phyloP scores from a whole-genome alignment of 2,888 invertebrate species.

The Kryphioiulus occultus region DNA sequence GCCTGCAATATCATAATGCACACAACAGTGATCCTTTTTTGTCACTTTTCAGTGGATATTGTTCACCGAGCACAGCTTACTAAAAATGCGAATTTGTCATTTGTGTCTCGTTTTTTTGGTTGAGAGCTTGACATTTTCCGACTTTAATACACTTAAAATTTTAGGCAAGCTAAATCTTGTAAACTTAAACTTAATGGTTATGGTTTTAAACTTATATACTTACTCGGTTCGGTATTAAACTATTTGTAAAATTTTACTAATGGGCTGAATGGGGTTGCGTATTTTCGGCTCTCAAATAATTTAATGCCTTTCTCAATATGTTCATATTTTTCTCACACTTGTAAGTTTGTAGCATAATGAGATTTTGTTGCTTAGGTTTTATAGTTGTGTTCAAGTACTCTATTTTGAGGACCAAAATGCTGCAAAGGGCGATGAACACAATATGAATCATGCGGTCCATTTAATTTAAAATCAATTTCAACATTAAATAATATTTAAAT shows the following conservation, averaged over 20 bases:
- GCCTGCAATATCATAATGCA: conserved; percentile 33
- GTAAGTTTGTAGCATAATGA: no score
- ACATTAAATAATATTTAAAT: not conserved
- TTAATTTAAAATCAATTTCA: not conserved
- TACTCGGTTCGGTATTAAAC: not conserved
- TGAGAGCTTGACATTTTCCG: not conserved
- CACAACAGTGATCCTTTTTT: not conserved
- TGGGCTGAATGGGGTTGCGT: no score
- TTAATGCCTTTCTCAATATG: no score
- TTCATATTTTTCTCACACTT: no score
- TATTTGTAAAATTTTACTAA: not conserved
- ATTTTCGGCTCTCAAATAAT: no score
- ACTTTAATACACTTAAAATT: not conserved
- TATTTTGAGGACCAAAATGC: not conserved
- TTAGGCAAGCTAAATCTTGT: not conserved
- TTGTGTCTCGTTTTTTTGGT: not conserved
- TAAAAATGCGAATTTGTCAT: conserved; percentile 33
- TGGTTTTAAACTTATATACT: not conserved
- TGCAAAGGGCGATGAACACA: not conserved
- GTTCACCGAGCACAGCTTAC: not conserved
- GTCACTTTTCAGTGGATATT: conserved; percentile 27
- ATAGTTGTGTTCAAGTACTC: no score
- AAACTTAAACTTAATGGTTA: not conserved
- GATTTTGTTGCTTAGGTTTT: no score
- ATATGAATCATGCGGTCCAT: not conserved